These are phyloP conservation scores for Nephotettix cincticeps DNA, from an alignment of 1,140 invertebrate genomes.

Conservation along the genomic window DNA sequence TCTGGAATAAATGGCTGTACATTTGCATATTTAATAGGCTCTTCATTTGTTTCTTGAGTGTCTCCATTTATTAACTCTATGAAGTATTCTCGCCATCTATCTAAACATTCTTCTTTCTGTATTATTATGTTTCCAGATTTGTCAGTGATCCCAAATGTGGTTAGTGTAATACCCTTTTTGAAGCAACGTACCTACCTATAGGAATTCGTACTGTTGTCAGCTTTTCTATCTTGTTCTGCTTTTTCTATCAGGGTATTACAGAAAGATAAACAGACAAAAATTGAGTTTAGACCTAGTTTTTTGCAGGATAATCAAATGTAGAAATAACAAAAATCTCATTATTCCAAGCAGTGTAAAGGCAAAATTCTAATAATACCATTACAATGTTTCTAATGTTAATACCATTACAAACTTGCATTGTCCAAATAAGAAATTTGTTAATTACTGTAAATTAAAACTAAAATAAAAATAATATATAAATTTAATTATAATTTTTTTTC, in stretches of 20 bases:
- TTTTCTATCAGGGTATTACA: slow-evolving; percentile 32
- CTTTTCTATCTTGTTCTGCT: slow-evolving; percentile 26
- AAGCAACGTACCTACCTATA: slow-evolving; percentile 25
- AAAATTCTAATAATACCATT: too few species aligned
- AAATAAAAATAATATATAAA: not conserved
- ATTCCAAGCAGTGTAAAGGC: too few species aligned
- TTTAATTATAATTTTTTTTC: slow-evolving; percentile 1
- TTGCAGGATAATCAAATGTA: too few species aligned
- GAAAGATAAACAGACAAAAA: too few species aligned
- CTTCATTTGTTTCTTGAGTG: not conserved
- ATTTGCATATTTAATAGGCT: too few species aligned
- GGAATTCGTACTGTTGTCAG: slow-evolving; percentile 17
- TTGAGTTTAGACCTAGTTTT: too few species aligned
- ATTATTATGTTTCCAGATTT: not conserved
- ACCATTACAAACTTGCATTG: too few species aligned
- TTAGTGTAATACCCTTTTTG: slow-evolving; percentile 31
- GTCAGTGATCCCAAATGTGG: not conserved
- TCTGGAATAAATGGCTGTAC: not conserved
- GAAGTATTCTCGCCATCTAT: slow-evolving; percentile 27
- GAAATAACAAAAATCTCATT: too few species aligned
- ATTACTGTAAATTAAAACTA: not conserved
- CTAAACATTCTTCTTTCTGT: not conserved
- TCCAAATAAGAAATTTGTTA: too few species aligned
- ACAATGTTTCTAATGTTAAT: too few species aligned
- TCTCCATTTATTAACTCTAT: slow-evolving; percentile 27